Evolutionary conservation across 2,888 invertebrate species (phyloP).

Genomic region (Creontiades dilutus): DNA sequence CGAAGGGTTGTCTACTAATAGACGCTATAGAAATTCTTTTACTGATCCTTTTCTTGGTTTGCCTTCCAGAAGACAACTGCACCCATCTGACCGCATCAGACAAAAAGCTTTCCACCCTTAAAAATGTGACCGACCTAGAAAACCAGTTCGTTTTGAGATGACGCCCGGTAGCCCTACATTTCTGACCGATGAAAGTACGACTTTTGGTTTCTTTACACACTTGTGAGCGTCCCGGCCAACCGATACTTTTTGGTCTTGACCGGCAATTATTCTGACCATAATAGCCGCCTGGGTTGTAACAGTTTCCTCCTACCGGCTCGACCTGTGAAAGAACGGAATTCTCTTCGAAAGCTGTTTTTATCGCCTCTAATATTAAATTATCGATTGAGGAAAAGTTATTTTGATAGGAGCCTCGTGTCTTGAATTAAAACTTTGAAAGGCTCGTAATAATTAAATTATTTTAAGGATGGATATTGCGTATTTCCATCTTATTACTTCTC

Average conservation of each 20-base stretch:
- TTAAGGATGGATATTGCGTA: too few relatives aligned
- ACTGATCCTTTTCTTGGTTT: too few relatives aligned
- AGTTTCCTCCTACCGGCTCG: constrained; percentile 18
- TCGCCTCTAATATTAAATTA: not conserved
- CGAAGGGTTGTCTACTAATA: not conserved
- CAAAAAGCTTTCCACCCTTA: not conserved
- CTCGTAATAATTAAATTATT: too few relatives aligned
- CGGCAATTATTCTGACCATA: constrained; percentile 12
- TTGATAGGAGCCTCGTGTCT: too few relatives aligned
- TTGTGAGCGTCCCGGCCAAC: not conserved
- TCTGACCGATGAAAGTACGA: not conserved
- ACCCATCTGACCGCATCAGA: not conserved
- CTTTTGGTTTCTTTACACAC: constrained; percentile 13
- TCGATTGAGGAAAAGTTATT: not conserved
- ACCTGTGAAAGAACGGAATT: not conserved
- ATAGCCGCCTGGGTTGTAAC: constrained; percentile 22
- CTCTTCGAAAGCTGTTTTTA: not conserved
- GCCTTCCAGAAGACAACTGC: not conserved
- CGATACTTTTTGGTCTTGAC: constrained; percentile 31
- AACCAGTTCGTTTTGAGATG: not conserved
- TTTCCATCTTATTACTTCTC: too few relatives aligned
- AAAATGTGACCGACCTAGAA: not conserved
- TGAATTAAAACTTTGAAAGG: too few relatives aligned
- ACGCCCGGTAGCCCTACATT: not conserved
- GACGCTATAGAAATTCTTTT: too few relatives aligned